Evolutionary conservation across 1,140 invertebrate genomes (phyloP), one percentile per base, ranked within the genome.

Genomic region (Drosophila chauvacae): DNA sequence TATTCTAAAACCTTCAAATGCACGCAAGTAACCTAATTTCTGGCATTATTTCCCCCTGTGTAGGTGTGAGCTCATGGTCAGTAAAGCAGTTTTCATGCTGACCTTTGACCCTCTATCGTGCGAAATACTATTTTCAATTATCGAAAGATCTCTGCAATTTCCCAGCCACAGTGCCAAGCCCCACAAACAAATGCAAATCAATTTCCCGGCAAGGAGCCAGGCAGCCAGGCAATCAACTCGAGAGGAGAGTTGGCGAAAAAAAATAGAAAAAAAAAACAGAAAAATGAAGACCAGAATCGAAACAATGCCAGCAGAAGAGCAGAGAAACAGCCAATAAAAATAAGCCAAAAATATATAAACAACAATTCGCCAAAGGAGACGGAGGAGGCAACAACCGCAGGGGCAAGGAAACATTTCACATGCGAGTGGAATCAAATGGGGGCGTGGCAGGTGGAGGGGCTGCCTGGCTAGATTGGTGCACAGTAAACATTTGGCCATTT

Each of bases 311-410:
- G 77, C 55, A 76, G 59, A 83, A 55, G 33, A 55, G 33, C 51
- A 56, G 35, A 56, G 33, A 65, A 83, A 62, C 57, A 62, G 74
- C 80, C 70, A 83, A 83, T 83, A 83, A 83, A 83, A 83, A 83
- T 83, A 79, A 83, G 75, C 80, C 75, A 83, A 83, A 72, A 79
- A 83, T 83, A 79, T 83, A 83, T 83, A 83, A 83, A 83, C 80
- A 83, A 83, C 70, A 83, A 83, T 83, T 83, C 70, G 74, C 45
- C 60, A 47, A 72, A 57, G 13, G 20, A 47, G 42, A 9, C n/a
- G n/a, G 16, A 37, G 51, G 13, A 10, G 53, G 53, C 53, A 56
- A 56, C 50, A 83, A 83, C 80, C 80, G 64, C 80, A 83, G 59
- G 47, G 58, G 45, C 44, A 63, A 42, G 33, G 59, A 41, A 63